Evolutionary conservation across 2,797 vertebrate species (phyloP), one percentile per base, ranked within the genome.

Genomic region (Hybognathus amarus): DNA sequence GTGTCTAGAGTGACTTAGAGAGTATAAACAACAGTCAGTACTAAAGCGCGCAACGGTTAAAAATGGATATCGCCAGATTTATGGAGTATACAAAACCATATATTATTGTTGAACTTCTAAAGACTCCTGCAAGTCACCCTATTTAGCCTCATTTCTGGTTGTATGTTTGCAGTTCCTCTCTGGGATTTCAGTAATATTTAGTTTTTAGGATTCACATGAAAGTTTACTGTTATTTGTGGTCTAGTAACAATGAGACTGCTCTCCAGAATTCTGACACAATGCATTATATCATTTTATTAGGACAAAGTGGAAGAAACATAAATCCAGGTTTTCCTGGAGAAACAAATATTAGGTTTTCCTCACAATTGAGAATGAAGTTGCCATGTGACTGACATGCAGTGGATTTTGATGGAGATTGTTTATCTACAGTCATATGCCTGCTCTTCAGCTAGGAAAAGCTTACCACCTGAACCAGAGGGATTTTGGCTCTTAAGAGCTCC

Each of bases 381-480:
- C 81, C 85, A 88, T 88, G 91, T 93, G 92, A 94, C 87, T 93
- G 93, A 93, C 91, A 92, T 94, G 93, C 87, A 93, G 95, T 92
- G 91, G 81, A 83, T 91, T 74, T 85, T 91, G 91, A 93, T 92
- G 92, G 91, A 93, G 93, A 94, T 94, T 92, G 94, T 93, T 92
- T 92, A 92, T 94, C 92, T 90, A 92, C 90, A 86, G 93, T 92
- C 92, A 91, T 90, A 88, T 92, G 93, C 91, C 93, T 95, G 94
- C n/a, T 82, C 94, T 93, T 91, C 86, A 68, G 87, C n/a, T 84
- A 75, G 79, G n/a, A n/a, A 89, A 92, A 91, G 85, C 90, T 93
- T 92, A 94, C 84, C 93, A 94, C 90, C 92, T 92, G n/a, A 91
- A 92, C 88, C 93, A 94, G 93, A 93, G 75, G 85, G 73, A 83